Evolutionary conservation across 2,888 invertebrate species (phyloP).

Genomic region (Drosophila suboccidentalis): DNA sequence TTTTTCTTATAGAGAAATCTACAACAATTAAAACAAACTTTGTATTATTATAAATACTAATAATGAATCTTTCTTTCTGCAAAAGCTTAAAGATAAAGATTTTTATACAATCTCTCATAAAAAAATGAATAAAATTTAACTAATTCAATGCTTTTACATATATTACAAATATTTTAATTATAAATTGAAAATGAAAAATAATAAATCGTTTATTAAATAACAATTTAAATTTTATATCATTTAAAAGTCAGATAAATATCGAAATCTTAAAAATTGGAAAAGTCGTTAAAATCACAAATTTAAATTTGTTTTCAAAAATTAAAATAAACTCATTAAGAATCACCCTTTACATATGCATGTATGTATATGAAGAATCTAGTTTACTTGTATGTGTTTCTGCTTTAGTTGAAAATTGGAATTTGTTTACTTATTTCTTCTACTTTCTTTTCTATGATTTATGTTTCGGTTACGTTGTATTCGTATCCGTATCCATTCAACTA

Average conservation of each 20-base stretch:
- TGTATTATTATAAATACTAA: no score
- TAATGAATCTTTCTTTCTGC: no score
- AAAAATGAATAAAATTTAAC: no score
- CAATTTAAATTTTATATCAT: no score
- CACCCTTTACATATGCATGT: neutral
- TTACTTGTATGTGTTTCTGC: slow-evolving; percentile 56
- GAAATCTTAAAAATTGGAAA: no score
- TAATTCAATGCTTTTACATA: no score
- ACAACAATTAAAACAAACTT: neutral
- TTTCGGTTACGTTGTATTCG: slow-evolving; percentile 73
- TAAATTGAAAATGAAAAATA: no score
- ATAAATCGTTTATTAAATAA: no score
- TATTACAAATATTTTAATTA: no score
- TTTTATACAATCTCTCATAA: no score
- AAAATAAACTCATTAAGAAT: neutral
- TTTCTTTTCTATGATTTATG: slow-evolving; percentile 81
- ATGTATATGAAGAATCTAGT: neutral
- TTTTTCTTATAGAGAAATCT: neutral
- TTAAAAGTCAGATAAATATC: no score
- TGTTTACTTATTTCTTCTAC: slow-evolving; percentile 82
- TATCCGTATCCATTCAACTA: slow-evolving; percentile 61
- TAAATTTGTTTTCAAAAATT: neutral
- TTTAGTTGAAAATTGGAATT: slow-evolving; percentile 74
- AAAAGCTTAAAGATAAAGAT: no score
- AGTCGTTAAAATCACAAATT: neutral